A percentile compares a stretch with the other conserved stretches of the same genome.
Conservation (phyloP, 2,797 vertebrate genomes). For the Pseudopleuronectes americanus region DNA sequence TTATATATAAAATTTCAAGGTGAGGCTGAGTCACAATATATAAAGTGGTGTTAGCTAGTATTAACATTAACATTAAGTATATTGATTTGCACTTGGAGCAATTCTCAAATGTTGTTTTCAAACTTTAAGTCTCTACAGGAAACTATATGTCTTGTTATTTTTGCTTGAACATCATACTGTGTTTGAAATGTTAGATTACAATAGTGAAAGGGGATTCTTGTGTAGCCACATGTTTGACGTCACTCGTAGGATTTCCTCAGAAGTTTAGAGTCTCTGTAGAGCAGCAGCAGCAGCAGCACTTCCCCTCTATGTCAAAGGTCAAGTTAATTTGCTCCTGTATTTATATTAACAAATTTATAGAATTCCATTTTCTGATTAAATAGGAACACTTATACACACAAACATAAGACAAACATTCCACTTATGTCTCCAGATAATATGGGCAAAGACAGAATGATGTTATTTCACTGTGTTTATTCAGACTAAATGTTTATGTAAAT, state of each 20-base stretch:
- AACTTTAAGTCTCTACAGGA: too few relatives aligned
- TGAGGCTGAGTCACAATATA: too few relatives aligned
- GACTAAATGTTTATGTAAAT: slow-evolving; percentile 51
- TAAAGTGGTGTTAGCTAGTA: too few relatives aligned
- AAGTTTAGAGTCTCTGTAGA: slow-evolving; percentile 7
- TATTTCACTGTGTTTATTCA: slow-evolving; percentile 40
- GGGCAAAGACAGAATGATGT: slow-evolving; percentile 19
- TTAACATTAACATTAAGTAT: too few relatives aligned
- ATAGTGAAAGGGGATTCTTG: not conserved
- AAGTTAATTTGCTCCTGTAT: slow-evolving; percentile 26
- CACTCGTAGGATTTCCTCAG: slow-evolving; percentile 15
- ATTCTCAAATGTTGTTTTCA: too few relatives aligned
- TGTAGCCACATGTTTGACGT: not conserved
- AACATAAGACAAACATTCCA: slow-evolving; percentile 47
- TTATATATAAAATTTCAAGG: too few relatives aligned
- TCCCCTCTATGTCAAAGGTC: slow-evolving; percentile 9
- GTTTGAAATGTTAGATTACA: not conserved
- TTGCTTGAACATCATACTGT: not conserved
- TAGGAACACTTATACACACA: slow-evolving; percentile 29
- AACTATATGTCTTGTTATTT: too few relatives aligned
- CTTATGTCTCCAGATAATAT: slow-evolving; percentile 49
- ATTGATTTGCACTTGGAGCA: too few relatives aligned
- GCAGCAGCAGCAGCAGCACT: not conserved
- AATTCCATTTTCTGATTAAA: slow-evolving; percentile 30
- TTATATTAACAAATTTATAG: slow-evolving; percentile 22